Conservation (phyloP, 2,888 invertebrate genomes). For the Eugnorisma glareosa region DNA sequence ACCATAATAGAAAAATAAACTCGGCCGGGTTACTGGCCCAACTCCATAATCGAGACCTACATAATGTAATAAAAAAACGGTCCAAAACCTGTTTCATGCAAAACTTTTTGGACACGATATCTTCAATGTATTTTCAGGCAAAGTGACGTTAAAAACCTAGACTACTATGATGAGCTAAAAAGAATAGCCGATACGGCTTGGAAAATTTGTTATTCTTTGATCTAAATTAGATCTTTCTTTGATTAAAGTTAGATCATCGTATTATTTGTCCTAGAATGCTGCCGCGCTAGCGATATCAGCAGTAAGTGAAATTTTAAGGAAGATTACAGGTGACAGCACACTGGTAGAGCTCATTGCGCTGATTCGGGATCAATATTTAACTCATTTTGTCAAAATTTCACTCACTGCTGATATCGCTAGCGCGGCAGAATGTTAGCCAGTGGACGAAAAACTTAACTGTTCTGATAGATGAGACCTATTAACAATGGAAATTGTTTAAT, state of each 20-base stretch:
- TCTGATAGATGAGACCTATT: background rate
- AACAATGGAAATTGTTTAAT: background rate
- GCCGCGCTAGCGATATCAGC: no score
- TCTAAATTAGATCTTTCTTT: no score
- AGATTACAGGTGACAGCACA: no score
- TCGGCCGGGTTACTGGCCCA: constrained; percentile 6
- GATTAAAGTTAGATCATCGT: no score
- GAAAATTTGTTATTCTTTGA: constrained; percentile 20
- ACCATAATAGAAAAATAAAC: constrained; percentile 28
- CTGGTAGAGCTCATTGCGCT: no score
- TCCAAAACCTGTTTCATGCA: background rate
- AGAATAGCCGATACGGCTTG: background rate
- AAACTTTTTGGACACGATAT: background rate
- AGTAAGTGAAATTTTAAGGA: no score
- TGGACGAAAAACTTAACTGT: background rate
- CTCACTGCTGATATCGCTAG: no score
- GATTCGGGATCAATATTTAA: no score
- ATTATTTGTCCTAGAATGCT: no score
- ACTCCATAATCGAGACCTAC: constrained; percentile 24
- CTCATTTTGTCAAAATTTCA: no score
- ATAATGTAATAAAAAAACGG: constrained; percentile 12
- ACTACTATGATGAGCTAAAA: constrained; percentile 7
- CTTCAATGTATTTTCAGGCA: background rate
- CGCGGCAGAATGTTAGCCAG: constrained; percentile 1
- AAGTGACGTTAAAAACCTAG: background rate